A percentile compares a stretch with the other conserved stretches of the same genome.
Conservation (phyloP, 1,140 invertebrate genomes). For the Neodiprion virginianus region DNA sequence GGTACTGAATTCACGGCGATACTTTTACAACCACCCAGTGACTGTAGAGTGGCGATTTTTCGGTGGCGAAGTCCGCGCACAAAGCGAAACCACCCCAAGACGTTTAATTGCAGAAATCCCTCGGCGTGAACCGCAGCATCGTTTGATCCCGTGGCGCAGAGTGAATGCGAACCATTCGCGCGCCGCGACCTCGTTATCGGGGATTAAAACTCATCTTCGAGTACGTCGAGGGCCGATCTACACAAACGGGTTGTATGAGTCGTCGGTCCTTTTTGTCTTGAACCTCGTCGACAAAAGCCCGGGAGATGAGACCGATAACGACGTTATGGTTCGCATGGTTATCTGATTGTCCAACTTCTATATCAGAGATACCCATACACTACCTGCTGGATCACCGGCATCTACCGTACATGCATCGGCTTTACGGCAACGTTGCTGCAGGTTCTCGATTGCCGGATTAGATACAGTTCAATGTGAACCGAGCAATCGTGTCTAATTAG, state of each 20-base stretch:
- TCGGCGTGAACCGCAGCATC: background rate
- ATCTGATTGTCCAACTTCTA: background rate
- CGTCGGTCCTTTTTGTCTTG: too few relatives aligned
- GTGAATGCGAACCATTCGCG: too few relatives aligned
- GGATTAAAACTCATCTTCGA: background rate
- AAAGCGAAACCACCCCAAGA: background rate
- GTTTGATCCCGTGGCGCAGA: too few relatives aligned
- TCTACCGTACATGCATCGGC: background rate
- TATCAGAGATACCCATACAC: background rate
- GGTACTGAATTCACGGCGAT: too few relatives aligned
- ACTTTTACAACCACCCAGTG: too few relatives aligned
- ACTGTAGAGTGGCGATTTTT: too few relatives aligned
- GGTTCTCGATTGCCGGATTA: background rate
- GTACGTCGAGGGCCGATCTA: too few relatives aligned
- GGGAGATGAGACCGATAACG: too few relatives aligned
- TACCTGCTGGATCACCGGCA: background rate
- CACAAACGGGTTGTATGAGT: too few relatives aligned
- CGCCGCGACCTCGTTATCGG: too few relatives aligned
- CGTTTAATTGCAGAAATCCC: background rate
- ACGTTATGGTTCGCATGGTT: background rate
- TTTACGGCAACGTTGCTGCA: background rate
- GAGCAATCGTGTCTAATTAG: constrained; percentile 7
- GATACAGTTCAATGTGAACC: background rate
- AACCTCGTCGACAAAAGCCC: too few relatives aligned
- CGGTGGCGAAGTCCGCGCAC: too few relatives aligned